phyloP scores from a whole-genome alignment of 1,140 invertebrate genomes.

The Camponotus vicinus region DNA sequence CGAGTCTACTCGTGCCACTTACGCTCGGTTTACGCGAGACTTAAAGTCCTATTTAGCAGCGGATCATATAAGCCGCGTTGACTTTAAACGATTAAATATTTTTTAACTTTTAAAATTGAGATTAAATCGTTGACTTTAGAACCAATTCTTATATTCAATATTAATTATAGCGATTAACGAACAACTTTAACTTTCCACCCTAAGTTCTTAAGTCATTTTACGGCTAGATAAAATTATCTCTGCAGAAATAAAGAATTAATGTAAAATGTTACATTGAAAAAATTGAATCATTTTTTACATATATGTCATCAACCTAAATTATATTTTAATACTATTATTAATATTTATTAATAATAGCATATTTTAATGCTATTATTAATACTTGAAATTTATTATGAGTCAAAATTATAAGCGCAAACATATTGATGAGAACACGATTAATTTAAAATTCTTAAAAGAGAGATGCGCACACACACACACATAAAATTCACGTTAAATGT shows the following conservation, averaged over 20 bases:
- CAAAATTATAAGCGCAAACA: background rate
- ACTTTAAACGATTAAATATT: constrained; percentile 27
- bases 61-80: constrained; percentile 18
- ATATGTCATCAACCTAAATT: background rate
- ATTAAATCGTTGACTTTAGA: constrained; percentile 5
- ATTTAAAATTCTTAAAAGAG: background rate
- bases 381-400: background rate
- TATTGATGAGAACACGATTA: background rate
- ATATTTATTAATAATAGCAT: background rate
- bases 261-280: background rate
- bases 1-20: constrained; percentile 16
- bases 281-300: background rate
- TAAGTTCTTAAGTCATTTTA: background rate
- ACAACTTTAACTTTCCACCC: background rate
- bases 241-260: background rate
- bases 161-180: background rate
- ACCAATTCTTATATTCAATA: background rate
- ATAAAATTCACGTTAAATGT: background rate
- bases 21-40: background rate
- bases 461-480: no score
- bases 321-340: background rate
- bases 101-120: constrained; percentile 2
- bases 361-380: background rate
- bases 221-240: background rate
- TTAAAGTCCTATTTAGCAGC: constrained; percentile 34